phyloP scores from a whole-genome alignment of 2,888 invertebrate species.

The Coelogynopora nodosa region DNA sequence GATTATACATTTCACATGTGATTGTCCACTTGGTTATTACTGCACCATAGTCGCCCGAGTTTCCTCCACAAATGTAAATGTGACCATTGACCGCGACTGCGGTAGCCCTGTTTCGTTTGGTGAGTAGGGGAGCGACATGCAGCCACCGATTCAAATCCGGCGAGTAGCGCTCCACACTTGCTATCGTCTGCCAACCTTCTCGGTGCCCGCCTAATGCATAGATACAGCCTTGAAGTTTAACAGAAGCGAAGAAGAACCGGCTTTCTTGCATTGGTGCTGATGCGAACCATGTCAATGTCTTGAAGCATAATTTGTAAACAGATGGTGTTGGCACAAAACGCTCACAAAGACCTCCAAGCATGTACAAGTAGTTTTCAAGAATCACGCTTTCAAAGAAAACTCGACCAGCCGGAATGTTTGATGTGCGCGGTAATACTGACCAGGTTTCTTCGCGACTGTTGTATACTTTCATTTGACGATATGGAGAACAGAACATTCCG shows the following conservation, averaged over 20 bases:
- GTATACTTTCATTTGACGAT: no score
- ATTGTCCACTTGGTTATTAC: not conserved
- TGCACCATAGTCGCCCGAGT: not conserved
- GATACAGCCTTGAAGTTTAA: not conserved
- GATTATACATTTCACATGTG: conserved; percentile 36
- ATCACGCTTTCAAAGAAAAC: no score
- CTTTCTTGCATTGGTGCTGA: conserved; percentile 36
- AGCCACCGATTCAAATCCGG: not conserved
- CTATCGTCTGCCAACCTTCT: conserved; percentile 33
- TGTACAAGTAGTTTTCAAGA: no score
- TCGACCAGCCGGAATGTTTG: no score
- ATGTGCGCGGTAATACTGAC: no score
- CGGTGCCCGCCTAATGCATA: conserved; percentile 33
- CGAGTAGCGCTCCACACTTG: conserved; percentile 32
- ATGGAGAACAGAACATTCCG: no score
- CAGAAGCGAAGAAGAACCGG: conserved; percentile 25
- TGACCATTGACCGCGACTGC: conserved; percentile 18
- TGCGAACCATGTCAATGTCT: not conserved
- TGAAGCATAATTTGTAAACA: not conserved
- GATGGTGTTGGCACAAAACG: conserved; percentile 35
- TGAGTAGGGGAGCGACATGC: conserved; percentile 14
- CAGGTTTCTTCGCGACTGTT: no score
- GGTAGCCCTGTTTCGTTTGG: conserved; percentile 29
- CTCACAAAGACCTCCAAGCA: no score
- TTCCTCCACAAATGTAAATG: conserved; percentile 37